Percentiles rank a stretch among this genome's conserved stretches.
Conservation (phyloP, 2,888 invertebrate species). For the Dione juno region DNA sequence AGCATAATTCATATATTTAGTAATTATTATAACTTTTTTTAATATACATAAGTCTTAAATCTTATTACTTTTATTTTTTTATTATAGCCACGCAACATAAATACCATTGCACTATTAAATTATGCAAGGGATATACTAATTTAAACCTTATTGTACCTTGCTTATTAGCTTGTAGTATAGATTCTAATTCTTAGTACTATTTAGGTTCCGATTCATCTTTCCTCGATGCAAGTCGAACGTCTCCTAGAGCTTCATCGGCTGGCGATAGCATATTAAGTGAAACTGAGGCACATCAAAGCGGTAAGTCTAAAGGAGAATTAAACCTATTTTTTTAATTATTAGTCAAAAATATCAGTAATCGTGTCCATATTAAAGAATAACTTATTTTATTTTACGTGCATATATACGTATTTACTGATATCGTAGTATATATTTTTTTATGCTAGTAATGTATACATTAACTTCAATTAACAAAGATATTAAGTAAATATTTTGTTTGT, state of each 20-base stretch:
- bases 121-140: neutral
- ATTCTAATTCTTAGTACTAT: conserved; percentile 23
- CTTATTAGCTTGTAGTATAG: conserved; percentile 25
- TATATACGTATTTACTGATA: conserved; percentile 11
- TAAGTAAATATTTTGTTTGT: neutral
- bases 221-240: conserved; percentile 77
- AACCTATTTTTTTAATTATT: neutral
- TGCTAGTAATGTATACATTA: conserved; percentile 7
- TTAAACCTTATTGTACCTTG: neutral
- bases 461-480: conserved; percentile 1
- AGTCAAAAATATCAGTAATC: neutral
- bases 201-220: conserved; percentile 79
- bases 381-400: neutral
- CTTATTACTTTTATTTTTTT: neutral
- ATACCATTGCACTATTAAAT: conserved; percentile 17
- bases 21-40: neutral
- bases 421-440: conserved; percentile 7
- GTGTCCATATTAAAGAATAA: neutral
- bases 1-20: neutral
- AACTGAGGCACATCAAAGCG: conserved; percentile 80
- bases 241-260: conserved; percentile 76
- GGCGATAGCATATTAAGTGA: conserved; percentile 78
- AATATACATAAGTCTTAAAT: too few relatives aligned
- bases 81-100: conserved; percentile 14
- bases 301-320: conserved; percentile 59